Conservation (phyloP, 2,888 invertebrate species). For the Cataglyphis rosenhaueri region DNA sequence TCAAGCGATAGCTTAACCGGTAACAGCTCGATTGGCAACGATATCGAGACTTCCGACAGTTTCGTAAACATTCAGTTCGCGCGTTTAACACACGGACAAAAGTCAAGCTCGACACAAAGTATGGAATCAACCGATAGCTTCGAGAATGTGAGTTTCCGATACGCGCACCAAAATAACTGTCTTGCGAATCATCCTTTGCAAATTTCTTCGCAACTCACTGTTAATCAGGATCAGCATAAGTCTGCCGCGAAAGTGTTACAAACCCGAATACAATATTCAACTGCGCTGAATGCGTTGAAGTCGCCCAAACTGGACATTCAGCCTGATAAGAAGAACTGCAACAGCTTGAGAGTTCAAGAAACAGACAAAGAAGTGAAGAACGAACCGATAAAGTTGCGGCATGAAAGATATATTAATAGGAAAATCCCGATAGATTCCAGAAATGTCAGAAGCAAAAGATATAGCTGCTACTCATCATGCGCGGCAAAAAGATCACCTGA, state of each 20-base stretch:
- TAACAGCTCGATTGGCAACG: conserved; percentile 75
- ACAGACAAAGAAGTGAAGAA: conserved; percentile 60
- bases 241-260: conserved; percentile 45
- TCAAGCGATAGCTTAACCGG: conserved; percentile 73
- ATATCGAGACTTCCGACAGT: conserved; percentile 81
- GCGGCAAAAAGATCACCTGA: conserved; percentile 65
- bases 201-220: conserved; percentile 19
- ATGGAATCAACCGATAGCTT: conserved; percentile 79
- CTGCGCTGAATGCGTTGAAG: conserved; percentile 30
- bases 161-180: conserved; percentile 54
- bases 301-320: conserved; percentile 45
- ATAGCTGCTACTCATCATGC: conserved; percentile 74
- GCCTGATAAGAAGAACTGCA: conserved; percentile 23
- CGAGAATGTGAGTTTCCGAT: conserved; percentile 73
- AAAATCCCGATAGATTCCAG: conserved; percentile 44
- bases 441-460: conserved; percentile 70
- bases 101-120: conserved; percentile 77
- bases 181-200: not conserved
- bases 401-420: conserved; percentile 68
- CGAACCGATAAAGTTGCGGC: conserved; percentile 73
- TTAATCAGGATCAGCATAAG: conserved; percentile 44
- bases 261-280: not conserved
- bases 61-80: conserved; percentile 81
- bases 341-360: conserved; percentile 12
- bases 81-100: conserved; percentile 69